These are phyloP conservation scores for Drosophila oshimai DNA, from an alignment of 1,140 invertebrate genomes.

Conservation along the genomic window DNA sequence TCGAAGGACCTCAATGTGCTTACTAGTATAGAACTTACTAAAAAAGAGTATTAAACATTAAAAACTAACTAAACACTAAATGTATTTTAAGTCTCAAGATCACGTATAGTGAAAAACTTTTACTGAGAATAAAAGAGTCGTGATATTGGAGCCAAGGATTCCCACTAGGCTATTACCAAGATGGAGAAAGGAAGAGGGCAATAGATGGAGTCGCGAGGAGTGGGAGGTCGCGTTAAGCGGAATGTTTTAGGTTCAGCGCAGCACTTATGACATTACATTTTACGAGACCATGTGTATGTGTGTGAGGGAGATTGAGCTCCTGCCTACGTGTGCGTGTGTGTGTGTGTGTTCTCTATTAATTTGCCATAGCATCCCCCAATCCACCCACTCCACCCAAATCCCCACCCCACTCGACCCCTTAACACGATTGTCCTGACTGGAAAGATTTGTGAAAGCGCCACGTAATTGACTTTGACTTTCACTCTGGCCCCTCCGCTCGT, in stretches of 20 bases:
- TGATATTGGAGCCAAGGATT: background rate
- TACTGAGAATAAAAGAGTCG: slow-evolving; percentile 7
- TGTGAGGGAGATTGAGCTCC: background rate
- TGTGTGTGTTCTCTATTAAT: slow-evolving; percentile 70
- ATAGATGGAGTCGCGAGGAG: slow-evolving; percentile 36
- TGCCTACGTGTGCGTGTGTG: slow-evolving; percentile 5
- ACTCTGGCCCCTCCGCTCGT: slow-evolving; percentile 23
- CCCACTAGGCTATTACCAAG: slow-evolving; percentile 51
- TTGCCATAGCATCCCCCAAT: slow-evolving; percentile 63
- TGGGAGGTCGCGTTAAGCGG: slow-evolving; percentile 61
- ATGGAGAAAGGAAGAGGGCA: slow-evolving; percentile 22
- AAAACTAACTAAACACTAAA: no score
- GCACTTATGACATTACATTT: slow-evolving; percentile 80
- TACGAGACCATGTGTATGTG: slow-evolving; percentile 33
- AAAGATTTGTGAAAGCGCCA: slow-evolving; percentile 77
- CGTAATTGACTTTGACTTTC: slow-evolving; percentile 76
- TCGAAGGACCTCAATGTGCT: no score
- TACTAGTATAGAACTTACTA: no score
- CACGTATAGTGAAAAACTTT: background rate
- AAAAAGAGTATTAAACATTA: no score
- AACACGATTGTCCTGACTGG: slow-evolving; percentile 62
- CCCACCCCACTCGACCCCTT: background rate
- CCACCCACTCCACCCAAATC: background rate
- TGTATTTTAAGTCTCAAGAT: no score
- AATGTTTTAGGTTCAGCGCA: slow-evolving; percentile 73